Conservation (phyloP, 2,797 vertebrate genomes). For the Lithobates pipiens region DNA sequence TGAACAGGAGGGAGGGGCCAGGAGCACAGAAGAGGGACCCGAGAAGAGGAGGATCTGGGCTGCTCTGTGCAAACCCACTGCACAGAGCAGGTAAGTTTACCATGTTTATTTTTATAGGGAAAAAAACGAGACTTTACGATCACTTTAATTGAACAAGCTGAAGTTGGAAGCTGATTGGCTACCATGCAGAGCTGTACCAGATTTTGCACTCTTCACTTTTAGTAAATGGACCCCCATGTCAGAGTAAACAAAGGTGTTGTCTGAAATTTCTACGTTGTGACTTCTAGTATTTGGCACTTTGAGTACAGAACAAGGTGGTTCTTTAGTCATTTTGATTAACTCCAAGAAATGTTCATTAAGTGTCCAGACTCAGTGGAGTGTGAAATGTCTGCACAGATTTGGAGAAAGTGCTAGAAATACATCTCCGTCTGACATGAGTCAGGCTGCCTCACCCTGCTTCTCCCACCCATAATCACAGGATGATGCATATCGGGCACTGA, state of each 20-base stretch:
- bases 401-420: not conserved
- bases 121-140: no score
- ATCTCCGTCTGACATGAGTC: constrained; percentile 37
- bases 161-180: no score
- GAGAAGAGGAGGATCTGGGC: no score
- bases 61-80: no score
- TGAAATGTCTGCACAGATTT: not conserved
- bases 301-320: not conserved
- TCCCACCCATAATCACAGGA: constrained; percentile 4
- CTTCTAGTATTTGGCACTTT: not conserved
- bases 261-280: not conserved
- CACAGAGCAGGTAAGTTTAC: no score
- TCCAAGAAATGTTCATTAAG: not conserved
- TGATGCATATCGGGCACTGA: not conserved
- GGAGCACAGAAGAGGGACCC: no score
- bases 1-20: no score
- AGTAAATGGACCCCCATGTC: not conserved
- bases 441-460: constrained; percentile 26
- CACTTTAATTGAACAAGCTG: no score
- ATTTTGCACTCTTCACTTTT: no score
- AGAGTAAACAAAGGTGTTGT: not conserved
- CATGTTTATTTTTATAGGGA: no score
- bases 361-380: not conserved
- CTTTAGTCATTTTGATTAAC: not conserved
- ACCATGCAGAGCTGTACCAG: no score